Conservation (phyloP, 2,888 invertebrate genomes). For the Colletes collaris region DNA sequence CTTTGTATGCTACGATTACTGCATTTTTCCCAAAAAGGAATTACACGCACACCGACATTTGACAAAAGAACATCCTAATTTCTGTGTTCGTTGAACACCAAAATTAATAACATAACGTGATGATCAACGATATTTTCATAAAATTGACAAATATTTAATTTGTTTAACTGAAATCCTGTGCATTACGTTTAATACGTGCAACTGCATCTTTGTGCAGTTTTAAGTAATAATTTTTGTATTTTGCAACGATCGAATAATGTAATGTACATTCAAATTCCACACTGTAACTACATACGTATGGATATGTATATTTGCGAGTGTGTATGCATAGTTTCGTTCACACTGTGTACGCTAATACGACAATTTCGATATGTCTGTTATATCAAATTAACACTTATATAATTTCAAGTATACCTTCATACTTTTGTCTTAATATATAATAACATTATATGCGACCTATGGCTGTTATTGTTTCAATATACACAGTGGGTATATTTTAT, state of each 20-base stretch:
- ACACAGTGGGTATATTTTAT: slow-evolving; percentile 11
- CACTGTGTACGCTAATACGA: slow-evolving; percentile 23
- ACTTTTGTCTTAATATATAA: slow-evolving; percentile 11
- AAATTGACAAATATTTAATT: no score
- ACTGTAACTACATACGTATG: slow-evolving; percentile 17
- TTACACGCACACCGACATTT: no score
- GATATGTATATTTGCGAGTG: slow-evolving; percentile 2
- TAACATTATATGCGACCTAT: slow-evolving; percentile 1
- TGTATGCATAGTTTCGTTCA: neutral
- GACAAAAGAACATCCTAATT: no score
- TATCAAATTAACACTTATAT: slow-evolving; percentile 37
- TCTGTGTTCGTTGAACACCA: no score
- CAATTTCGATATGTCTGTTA: slow-evolving; percentile 56
- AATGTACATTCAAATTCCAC: slow-evolving; percentile 40
- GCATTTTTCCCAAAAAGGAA: neutral
- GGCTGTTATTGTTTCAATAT: slow-evolving; percentile 14
- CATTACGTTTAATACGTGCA: no score
- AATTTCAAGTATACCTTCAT: neutral
- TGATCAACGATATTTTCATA: no score
- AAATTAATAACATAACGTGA: no score
- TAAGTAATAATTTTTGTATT: neutral
- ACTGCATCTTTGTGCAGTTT: no score
- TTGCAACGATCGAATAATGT: neutral
- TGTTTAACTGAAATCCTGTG: no score
- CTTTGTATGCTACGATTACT: neutral